Evolutionary conservation across 2,888 invertebrate species (phyloP).

Genomic region (Apamea anceps): DNA sequence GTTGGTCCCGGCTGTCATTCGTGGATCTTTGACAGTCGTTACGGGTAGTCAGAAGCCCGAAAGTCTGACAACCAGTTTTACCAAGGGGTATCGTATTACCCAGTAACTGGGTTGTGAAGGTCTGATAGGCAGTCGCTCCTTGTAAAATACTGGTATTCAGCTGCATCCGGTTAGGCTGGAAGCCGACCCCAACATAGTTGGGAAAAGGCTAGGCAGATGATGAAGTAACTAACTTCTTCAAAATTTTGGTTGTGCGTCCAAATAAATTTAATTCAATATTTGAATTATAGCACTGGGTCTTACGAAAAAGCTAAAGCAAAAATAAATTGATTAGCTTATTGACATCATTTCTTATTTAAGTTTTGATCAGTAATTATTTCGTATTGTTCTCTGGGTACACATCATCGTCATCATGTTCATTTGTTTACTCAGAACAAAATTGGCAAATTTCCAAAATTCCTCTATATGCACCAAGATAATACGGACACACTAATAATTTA

Average conservation of each 20-base stretch:
- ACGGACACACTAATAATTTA: constrained; percentile 22
- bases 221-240: not conserved
- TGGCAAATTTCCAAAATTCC: constrained; percentile 52
- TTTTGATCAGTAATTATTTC: not conserved
- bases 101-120: too few relatives aligned
- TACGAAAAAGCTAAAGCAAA: not conserved
- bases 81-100: too few relatives aligned
- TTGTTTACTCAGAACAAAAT: constrained; percentile 14
- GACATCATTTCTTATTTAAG: not conserved
- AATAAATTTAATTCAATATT: constrained; percentile 7
- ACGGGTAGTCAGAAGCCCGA: too few relatives aligned
- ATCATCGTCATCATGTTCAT: constrained; percentile 5
- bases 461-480: constrained; percentile 41
- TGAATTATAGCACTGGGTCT: not conserved
- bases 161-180: too few relatives aligned
- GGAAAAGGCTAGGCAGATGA: too few relatives aligned
- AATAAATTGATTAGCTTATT: not conserved
- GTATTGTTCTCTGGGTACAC: constrained; percentile 12
- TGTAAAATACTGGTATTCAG: too few relatives aligned
- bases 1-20: too few relatives aligned
- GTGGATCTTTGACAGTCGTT: too few relatives aligned
- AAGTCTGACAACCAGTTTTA: too few relatives aligned
- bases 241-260: not conserved
- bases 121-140: too few relatives aligned
- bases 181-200: too few relatives aligned